Conservation (phyloP, 2,888 invertebrate genomes). For the Agrypnus murinus region DNA sequence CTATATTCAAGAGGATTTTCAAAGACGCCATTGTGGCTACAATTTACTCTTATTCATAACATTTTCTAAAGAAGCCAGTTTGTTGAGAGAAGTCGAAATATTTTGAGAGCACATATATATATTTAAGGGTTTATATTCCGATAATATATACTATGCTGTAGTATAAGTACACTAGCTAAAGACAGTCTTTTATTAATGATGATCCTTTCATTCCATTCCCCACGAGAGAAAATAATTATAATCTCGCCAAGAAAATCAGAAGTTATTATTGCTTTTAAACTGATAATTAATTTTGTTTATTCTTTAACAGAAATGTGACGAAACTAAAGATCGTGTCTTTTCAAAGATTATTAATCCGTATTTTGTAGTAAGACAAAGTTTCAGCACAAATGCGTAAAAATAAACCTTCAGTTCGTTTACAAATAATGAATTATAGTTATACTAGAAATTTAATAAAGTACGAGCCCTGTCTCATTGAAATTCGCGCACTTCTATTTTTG, state of each 20-base stretch:
- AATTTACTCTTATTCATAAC: slow-evolving; percentile 78
- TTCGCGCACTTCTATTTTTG: too few species aligned
- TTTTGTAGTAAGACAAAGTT: too few species aligned
- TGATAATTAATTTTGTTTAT: too few species aligned
- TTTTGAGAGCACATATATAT: slow-evolving; percentile 64
- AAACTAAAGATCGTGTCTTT: too few species aligned
- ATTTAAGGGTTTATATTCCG: slow-evolving; percentile 54
- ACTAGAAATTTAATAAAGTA: too few species aligned
- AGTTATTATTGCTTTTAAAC: too few species aligned
- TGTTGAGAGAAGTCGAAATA: slow-evolving; percentile 68
- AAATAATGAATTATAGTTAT: too few species aligned
- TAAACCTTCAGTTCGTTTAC: too few species aligned
- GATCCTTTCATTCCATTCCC: slow-evolving; percentile 6
- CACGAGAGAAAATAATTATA: background rate
- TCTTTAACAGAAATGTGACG: too few species aligned
- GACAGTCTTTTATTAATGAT: slow-evolving; percentile 42
- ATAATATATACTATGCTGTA: slow-evolving; percentile 34
- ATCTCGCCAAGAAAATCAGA: background rate
- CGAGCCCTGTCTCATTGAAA: too few species aligned
- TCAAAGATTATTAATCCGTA: too few species aligned
- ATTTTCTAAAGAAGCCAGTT: slow-evolving; percentile 71
- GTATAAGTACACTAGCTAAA: slow-evolving; percentile 43
- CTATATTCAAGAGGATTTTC: slow-evolving; percentile 76
- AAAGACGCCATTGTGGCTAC: slow-evolving; percentile 78
- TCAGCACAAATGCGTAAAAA: too few species aligned